Percentiles rank a stretch among this genome's conserved stretches.
phyloP scores from a whole-genome alignment of 2,888 invertebrate species.

The Saturnia pavonia region DNA sequence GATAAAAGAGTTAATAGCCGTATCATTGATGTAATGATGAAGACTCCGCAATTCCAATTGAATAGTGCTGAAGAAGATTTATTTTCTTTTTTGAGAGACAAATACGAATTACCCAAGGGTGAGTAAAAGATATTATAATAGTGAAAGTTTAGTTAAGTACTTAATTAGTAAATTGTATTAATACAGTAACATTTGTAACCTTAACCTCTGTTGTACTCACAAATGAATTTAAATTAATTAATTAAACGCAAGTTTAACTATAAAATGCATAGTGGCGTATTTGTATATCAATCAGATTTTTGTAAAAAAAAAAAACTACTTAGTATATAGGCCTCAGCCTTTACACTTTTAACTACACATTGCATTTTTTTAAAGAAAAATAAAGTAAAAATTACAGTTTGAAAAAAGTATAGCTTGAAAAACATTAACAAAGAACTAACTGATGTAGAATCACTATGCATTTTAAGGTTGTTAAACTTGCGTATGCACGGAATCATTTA shows the following conservation, averaged over 20 bases:
- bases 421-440: too few relatives aligned
- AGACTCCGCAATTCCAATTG: slow-evolving; percentile 49
- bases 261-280: too few relatives aligned
- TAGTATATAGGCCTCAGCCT: too few relatives aligned
- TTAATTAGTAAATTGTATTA: neutral
- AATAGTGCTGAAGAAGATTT: slow-evolving; percentile 51
- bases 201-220: neutral
- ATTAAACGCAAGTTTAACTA: too few relatives aligned
- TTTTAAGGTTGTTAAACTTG: neutral
- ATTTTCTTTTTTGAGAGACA: slow-evolving; percentile 54
- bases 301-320: too few relatives aligned
- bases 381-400: too few relatives aligned
- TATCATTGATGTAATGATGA: slow-evolving; percentile 62
- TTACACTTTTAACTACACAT: too few relatives aligned
- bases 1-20: slow-evolving; percentile 43
- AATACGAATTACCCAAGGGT: slow-evolving; percentile 68
- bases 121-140: slow-evolving; percentile 29
- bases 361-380: too few relatives aligned
- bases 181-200: neutral
- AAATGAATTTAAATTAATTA: too few relatives aligned
- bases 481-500: neutral
- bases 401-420: too few relatives aligned
- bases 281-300: too few relatives aligned
- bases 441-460: too few relatives aligned
- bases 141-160: neutral